These are phyloP conservation scores for Lasiurus borealis DNA, from an alignment of 2,113 vertebrate genomes.

Conservation along the genomic window DNA sequence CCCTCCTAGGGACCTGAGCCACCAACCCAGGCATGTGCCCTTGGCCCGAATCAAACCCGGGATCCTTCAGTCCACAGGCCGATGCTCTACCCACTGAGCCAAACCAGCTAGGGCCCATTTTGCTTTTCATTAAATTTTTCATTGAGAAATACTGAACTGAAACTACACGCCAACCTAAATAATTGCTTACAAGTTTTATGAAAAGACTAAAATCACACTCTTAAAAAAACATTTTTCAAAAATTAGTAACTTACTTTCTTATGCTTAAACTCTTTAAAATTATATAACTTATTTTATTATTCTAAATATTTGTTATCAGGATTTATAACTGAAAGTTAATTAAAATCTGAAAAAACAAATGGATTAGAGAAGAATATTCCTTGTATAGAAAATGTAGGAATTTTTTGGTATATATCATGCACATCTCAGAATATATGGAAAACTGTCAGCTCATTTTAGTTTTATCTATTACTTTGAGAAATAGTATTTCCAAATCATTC, in stretches of 20 bases:
- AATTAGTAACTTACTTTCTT: neutral
- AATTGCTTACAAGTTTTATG: slow-evolving; percentile 51
- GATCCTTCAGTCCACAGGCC: no score
- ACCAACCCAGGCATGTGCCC: no score
- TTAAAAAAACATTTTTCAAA: slow-evolving; percentile 13
- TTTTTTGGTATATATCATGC: neutral
- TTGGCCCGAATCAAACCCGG: no score
- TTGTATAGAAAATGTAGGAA: neutral
- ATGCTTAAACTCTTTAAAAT: slow-evolving; percentile 4
- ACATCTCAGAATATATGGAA: neutral
- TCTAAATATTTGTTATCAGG: neutral
- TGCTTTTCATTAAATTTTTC: slow-evolving; percentile 50
- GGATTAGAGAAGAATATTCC: neutral
- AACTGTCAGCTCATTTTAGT: neutral
- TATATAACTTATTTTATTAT: neutral
- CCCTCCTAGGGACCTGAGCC: no score
- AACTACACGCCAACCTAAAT: slow-evolving; percentile 22
- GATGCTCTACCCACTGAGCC: no score
- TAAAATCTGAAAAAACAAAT: slow-evolving; percentile 34
- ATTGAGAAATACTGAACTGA: slow-evolving; percentile 40
- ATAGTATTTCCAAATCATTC: neutral
- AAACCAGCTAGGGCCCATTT: neutral
- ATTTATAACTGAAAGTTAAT: neutral
- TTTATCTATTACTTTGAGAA: neutral
- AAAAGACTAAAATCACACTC: neutral